A percentile compares a stretch with the other conserved stretches of the same genome.
Conservation (phyloP, 1,140 invertebrate genomes). For the Brachionus asplanchnoidis region DNA sequence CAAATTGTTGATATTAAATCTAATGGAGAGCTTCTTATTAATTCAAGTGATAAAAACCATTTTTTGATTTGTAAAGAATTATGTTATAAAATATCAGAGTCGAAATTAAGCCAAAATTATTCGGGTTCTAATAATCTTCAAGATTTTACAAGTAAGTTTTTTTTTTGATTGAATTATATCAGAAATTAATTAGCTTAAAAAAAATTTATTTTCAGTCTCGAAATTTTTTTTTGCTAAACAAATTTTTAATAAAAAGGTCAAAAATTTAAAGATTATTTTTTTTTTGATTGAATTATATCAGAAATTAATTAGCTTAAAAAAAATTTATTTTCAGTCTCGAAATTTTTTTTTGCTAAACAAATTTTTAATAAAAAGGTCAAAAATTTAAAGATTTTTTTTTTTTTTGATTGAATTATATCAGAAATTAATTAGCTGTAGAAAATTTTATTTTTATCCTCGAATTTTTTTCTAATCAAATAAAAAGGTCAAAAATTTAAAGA, state of each 20-base stretch:
- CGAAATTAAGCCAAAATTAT: conserved; percentile 48
- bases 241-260: no score
- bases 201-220: no score
- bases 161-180: not conserved
- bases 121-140: not conserved
- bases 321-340: no score
- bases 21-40: conserved; percentile 77
- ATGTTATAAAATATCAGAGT: conserved; percentile 61
- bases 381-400: not conserved
- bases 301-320: no score
- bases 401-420: not conserved
- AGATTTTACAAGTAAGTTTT: conserved; percentile 9
- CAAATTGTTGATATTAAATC: conserved; percentile 77
- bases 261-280: not conserved
- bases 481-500: no score
- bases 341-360: no score
- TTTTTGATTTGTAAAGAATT: conserved; percentile 83
- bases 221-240: no score
- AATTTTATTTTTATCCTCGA: no score
- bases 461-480: no score
- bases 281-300: not conserved
- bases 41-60: conserved; percentile 64
- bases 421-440: no score
- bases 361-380: no score
- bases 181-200: no score